Evolutionary conservation across 1,140 invertebrate genomes (phyloP).

Genomic region (Cydia fagiglandana): DNA sequence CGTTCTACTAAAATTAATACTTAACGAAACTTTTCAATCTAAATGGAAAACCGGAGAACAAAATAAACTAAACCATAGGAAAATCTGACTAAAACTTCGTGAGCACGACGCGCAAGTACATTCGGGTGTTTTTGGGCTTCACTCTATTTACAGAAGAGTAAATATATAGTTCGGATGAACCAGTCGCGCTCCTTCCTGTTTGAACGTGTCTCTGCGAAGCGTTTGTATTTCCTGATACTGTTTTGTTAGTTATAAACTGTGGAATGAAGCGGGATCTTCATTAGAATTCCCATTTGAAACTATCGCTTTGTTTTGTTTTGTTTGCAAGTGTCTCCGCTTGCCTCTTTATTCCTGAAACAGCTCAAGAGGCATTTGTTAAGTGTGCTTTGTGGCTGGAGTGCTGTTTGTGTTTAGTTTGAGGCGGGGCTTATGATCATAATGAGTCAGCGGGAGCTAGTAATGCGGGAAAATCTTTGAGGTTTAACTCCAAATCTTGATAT

Average conservation of each 20-base stretch:
- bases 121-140: constrained; percentile 69
- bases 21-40: background rate
- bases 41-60: background rate
- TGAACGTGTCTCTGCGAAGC: constrained; percentile 45
- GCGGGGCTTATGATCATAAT: constrained; percentile 25
- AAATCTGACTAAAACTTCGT: constrained; percentile 3
- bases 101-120: constrained; percentile 55
- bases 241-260: constrained; percentile 45
- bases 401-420: constrained; percentile 29
- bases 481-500: background rate
- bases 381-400: constrained; percentile 18
- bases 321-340: constrained; percentile 28
- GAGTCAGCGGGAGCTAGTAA: constrained; percentile 4
- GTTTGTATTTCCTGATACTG: constrained; percentile 45
- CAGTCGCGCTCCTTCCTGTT: constrained; percentile 46
- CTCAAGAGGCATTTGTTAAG: constrained; percentile 29
- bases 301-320: constrained; percentile 37
- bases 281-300: constrained; percentile 39
- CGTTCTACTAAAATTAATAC: no score
- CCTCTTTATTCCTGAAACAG: constrained; percentile 15
- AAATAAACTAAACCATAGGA: constrained; percentile 8
- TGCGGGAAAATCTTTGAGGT: constrained; percentile 4
- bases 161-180: constrained; percentile 61
- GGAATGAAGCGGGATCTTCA: constrained; percentile 38
- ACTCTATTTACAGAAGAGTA: constrained; percentile 54